A percentile compares a stretch with the other conserved stretches of the same genome.
Evolutionary conservation across 2,113 vertebrate genomes (phyloP).

Genomic region (Phasianus colchicus): DNA sequence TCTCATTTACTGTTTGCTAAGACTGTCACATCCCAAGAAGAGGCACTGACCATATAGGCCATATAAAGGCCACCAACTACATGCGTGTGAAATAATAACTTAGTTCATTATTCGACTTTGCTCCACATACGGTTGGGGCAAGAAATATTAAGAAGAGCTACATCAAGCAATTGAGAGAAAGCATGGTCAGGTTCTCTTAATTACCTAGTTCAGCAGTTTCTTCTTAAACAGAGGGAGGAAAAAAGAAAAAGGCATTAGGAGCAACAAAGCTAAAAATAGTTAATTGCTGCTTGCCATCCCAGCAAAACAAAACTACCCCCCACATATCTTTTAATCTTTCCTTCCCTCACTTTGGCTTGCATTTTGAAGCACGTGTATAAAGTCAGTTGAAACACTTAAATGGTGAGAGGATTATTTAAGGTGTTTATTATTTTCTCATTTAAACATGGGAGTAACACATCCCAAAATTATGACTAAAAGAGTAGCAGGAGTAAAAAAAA

Average conservation of each 20-base stretch:
- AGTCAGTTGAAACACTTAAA: background rate
- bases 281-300: background rate
- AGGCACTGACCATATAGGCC: background rate
- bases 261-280: background rate
- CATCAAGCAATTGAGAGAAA: rapidly evolving
- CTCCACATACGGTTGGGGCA: background rate
- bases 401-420: background rate
- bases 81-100: background rate
- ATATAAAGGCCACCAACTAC: background rate
- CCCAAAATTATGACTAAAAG: background rate
- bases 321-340: background rate
- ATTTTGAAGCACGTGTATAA: background rate
- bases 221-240: background rate
- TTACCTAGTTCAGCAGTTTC: background rate
- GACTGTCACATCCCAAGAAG: background rate
- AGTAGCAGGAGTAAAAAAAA: background rate
- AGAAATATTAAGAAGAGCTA: background rate
- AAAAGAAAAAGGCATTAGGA: background rate
- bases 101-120: background rate
- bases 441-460: background rate
- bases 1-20: background rate
- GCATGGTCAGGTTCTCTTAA: background rate
- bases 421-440: background rate
- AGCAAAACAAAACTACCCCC: background rate
- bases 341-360: background rate